Evolutionary conservation across 1,140 invertebrate species (phyloP), one percentile per base, ranked within the genome.

Genomic region (Psix sp.): DNA sequence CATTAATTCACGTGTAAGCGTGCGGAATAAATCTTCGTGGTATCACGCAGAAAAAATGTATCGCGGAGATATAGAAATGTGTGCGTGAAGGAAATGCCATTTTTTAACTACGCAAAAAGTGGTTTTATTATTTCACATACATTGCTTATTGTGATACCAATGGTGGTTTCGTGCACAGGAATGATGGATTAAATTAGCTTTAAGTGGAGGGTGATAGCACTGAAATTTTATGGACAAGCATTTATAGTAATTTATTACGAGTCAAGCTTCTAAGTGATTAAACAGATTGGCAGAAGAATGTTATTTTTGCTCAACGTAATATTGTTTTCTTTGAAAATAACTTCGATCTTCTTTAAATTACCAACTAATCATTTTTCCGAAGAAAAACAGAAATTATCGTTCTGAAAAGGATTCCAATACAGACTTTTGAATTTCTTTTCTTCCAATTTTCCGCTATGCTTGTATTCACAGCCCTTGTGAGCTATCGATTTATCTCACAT

Each of bases 1-100:
- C 73, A 75, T 75, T 75, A 75, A 76, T 76, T 76, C 73, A 67
- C 62, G 60, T 70, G 54, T 70, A 75, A 70, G 73, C 73, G 73
- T 75, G 73, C 59, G 66, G 60, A 70, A 75, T 75, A 75, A 75
- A 75, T 75, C 73, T 11, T 66, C 54, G 13, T 45, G 65, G 39
- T 76, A 76, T 71, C 66, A 56, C 20, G 49, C 56, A 46, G 62
- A 66, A 70, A 66, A 60, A 54, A 46, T 60, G 59, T 63, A 65
- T 24, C 17, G 16, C n/a, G 6, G 39, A 52, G 46, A 36, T 49
- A 36, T 20, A 39, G 33, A 52, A 39, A 24, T 15, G 3, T 7
- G 21, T 7, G 7, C 3, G 7, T 3, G 21, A 24, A 24, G 21
- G 21, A 24, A 24, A 24, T 4, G 21, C 21, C 3, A 48, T 60